Evolutionary conservation across 2,888 invertebrate genomes (phyloP).

Genomic region (Apamea epomidion): DNA sequence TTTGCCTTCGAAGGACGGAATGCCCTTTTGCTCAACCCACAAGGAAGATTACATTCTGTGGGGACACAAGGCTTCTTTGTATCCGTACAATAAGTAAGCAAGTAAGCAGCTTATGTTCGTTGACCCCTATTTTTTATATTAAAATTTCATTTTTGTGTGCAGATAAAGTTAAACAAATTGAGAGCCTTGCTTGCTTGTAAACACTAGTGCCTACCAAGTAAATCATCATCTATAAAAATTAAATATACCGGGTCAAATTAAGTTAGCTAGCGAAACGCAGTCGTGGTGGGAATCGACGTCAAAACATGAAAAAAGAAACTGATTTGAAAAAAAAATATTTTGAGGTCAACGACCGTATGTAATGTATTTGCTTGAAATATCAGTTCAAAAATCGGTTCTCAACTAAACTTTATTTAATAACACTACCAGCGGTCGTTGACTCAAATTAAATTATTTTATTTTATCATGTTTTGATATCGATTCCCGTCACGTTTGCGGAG

Average conservation of each 20-base stretch:
- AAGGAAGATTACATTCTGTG: constrained; percentile 8
- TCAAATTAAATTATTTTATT: no score
- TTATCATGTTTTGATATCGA: no score
- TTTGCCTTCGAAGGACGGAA: constrained; percentile 2
- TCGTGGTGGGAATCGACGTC: neutral
- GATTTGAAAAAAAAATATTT: no score
- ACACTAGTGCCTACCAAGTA: neutral
- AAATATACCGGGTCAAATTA: neutral
- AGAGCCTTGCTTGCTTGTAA: neutral
- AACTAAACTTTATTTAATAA: no score
- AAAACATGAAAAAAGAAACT: neutral
- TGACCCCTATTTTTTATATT: neutral
- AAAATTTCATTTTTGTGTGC: neutral
- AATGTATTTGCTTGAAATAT: no score
- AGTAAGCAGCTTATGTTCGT: neutral
- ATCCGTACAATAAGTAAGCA: neutral
- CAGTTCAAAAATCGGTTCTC: no score
- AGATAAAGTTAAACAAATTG: constrained; percentile 2
- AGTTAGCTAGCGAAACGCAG: neutral
- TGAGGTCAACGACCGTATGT: no score
- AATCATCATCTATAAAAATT: constrained; percentile 1
- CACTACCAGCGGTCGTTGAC: no score
- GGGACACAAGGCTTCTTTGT: constrained; percentile 20
- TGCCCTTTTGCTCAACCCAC: constrained; percentile 6
- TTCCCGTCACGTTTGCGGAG: no score